Evolutionary conservation across 2,113 vertebrate genomes (phyloP).

Genomic region (Aplodontia rufa): DNA sequence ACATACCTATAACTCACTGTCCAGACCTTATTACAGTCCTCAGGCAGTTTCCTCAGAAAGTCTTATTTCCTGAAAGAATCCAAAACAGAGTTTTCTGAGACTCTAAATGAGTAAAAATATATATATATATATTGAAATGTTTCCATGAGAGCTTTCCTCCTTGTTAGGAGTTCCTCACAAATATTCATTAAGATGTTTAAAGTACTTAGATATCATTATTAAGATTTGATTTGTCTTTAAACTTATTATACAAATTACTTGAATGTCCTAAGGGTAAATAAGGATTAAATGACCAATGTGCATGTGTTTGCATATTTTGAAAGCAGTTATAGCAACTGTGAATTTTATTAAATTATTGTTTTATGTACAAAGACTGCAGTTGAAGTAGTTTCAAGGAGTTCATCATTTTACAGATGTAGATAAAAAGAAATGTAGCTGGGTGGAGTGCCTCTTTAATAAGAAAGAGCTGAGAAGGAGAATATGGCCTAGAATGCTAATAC

Average conservation of each 20-base stretch:
- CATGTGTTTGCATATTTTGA: slow-evolving; percentile 53
- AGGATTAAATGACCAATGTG: slow-evolving; percentile 53
- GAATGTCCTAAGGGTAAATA: slow-evolving; percentile 69
- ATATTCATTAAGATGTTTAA: slow-evolving; percentile 60
- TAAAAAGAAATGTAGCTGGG: not conserved
- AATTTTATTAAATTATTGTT: slow-evolving; percentile 69
- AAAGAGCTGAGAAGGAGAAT: not conserved
- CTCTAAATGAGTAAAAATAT: not conserved
- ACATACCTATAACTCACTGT: not conserved
- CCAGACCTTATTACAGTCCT: not conserved
- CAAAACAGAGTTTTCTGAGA: slow-evolving; percentile 1
- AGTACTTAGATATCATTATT: slow-evolving; percentile 68
- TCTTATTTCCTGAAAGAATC: slow-evolving; percentile 55
- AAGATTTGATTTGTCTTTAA: slow-evolving; percentile 74
- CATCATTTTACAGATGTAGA: slow-evolving; percentile 53
- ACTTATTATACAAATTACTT: slow-evolving; percentile 76
- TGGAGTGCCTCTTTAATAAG: slow-evolving; percentile 25
- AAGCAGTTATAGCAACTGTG: slow-evolving; percentile 40
- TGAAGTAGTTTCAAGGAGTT: slow-evolving; percentile 64
- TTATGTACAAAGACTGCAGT: slow-evolving; percentile 44
- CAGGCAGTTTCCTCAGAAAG: not conserved
- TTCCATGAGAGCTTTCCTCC: slow-evolving; percentile 18
- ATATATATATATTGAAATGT: not conserved
- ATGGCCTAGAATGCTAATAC: not conserved
- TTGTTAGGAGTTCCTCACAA: not conserved